phyloP scores from a whole-genome alignment of 2,113 vertebrate genomes.

The Alectura lathami region DNA sequence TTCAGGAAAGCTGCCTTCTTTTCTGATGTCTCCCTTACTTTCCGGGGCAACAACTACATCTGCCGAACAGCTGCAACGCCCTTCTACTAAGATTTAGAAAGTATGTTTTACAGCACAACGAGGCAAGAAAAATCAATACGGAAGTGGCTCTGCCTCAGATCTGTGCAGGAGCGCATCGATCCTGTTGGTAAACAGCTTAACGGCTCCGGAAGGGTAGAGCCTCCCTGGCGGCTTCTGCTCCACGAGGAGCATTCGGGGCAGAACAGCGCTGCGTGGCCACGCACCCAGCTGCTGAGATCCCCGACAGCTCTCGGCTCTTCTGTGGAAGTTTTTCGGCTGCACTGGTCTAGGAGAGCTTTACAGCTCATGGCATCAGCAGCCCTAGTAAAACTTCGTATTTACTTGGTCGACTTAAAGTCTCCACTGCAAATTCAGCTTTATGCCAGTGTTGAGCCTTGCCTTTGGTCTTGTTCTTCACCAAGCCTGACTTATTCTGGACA shows the following conservation, averaged over 20 bases:
- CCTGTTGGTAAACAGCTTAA: neutral
- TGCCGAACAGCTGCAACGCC: fast-evolving
- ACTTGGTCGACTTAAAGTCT: neutral
- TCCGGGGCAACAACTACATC: fast-evolving
- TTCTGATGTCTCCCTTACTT: fast-evolving
- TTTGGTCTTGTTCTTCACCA: neutral
- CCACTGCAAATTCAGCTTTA: neutral
- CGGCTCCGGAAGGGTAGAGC: neutral
- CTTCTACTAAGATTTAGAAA: fast-evolving
- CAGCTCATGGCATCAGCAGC: neutral
- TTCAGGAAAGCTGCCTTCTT: neutral
- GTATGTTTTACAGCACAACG: fast-evolving
- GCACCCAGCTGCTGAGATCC: fast-evolving
- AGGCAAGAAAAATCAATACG: neutral
- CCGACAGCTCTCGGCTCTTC: fast-evolving
- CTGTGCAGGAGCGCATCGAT: fast-evolving
- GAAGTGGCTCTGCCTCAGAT: neutral
- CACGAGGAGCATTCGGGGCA: fast-evolving
- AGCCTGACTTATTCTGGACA: neutral
- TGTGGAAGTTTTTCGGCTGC: fast-evolving
- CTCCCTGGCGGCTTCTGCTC: neutral
- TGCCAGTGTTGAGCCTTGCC: neutral
- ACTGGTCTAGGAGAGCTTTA: fast-evolving
- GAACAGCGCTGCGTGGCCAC: fast-evolving
- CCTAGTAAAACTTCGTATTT: fast-evolving